Base-by-base conservation (phyloP, 1,140 invertebrate species). In the Drusus annulatus region DNA sequence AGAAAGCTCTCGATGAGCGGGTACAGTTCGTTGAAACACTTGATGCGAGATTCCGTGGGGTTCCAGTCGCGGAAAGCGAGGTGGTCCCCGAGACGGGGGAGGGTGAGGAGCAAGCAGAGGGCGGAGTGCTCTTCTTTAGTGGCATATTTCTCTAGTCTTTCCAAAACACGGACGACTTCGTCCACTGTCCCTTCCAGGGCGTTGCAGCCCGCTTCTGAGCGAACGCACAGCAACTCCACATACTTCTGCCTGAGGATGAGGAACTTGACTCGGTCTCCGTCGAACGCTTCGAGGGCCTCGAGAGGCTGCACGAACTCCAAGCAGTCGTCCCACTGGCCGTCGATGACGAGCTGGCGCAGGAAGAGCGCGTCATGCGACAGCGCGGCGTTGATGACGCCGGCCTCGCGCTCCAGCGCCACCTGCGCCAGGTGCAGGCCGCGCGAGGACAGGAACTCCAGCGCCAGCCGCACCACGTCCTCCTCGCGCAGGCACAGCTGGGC, bases 321-420 rank as follows among this genome's bases (percentile, higher is more conserved):
- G 1, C 96, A 97, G 88, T 99, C 97, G 88, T 99, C 98, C 98
- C 98, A 99, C 89, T 98, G 97, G 25, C 98, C 98, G 89, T 99
- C 98, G 13, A 99, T 91, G 83, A 99, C 98, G 13, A 99, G 91
- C 88, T 96, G 97, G 15, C 98, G 92, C 3, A 99, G 90, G 87
- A 99, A 99, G 0, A 99, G 91, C 0, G 98, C 93, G 87, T 99
- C 98, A 87, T 98, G 96, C 28, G 97, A 90, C 91, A 95, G 93
- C 89, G 96, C 90, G 85, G 93, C 97, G 90, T 99, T 99, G 85
- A 99, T 98, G 21, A 99, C 94, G 15, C 98, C 98, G 0, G 97
- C 97, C 89, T 99, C 98, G 23, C 97, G 90, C 89, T 99, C 98
- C 60, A 99, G 87, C 10, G 96, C 95, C 45, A 99, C 89, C 92